phyloP scores from a whole-genome alignment of 2,888 invertebrate species.

The Aspidapion aeneum region DNA sequence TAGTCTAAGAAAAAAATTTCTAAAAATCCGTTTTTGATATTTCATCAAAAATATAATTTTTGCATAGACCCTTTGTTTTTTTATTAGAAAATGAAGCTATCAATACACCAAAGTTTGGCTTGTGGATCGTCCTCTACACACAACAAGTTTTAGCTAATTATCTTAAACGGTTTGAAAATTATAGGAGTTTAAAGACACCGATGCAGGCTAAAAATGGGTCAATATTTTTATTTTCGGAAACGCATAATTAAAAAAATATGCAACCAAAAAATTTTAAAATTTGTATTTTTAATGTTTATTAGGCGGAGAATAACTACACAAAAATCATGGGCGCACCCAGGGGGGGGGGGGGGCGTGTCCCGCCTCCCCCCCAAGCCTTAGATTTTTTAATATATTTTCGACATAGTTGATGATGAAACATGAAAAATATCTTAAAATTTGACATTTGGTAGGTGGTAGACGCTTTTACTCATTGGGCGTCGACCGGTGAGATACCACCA shows the following conservation, averaged over 20 bases:
- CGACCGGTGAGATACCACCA: no score
- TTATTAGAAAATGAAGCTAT: neutral
- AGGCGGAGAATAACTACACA: neutral
- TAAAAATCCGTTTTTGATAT: neutral
- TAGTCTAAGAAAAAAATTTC: neutral
- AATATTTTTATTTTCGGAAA: neutral
- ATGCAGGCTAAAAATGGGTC: neutral
- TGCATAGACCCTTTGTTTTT: neutral
- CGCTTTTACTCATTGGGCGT: no score
- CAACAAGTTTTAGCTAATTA: neutral
- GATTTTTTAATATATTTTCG: no score
- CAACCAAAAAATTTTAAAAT: neutral
- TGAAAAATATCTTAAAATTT: no score
- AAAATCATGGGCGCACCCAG: no score
- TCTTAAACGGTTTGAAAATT: neutral
- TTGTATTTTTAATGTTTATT: neutral
- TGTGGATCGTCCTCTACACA: neutral
- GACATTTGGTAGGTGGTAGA: no score
- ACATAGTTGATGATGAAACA: no score
- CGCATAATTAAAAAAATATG: neutral
- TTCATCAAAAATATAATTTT: neutral
- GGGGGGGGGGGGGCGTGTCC: no score
- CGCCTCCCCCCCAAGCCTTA: no score
- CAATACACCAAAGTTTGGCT: neutral
- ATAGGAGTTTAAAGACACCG: neutral